These are phyloP conservation scores for Gallirallus australis DNA, from an alignment of 2,797 vertebrate species.

Conservation along the genomic window DNA sequence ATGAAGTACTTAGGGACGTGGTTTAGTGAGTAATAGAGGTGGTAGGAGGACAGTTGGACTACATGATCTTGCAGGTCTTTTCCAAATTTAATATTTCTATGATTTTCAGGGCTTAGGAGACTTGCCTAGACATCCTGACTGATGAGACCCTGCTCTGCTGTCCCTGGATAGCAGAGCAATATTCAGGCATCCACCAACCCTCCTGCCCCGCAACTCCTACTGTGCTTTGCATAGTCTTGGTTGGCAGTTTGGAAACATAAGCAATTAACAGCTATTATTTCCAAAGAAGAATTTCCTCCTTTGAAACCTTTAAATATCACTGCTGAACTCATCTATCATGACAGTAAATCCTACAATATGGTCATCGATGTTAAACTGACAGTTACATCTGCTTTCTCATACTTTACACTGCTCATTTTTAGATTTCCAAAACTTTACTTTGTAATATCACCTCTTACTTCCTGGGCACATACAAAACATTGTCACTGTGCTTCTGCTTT, in stretches of 20 bases:
- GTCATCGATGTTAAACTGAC: neutral
- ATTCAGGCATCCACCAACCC: neutral
- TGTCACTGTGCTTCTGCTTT: neutral
- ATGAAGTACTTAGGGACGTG: too few relatives aligned
- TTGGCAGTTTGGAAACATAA: neutral
- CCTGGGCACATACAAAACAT: neutral
- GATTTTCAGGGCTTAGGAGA: neutral
- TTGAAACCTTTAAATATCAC: neutral
- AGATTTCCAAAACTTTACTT: neutral
- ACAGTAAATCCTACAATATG: neutral
- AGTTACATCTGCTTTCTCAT: neutral
- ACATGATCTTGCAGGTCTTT: too few relatives aligned
- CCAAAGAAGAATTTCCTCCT: neutral
- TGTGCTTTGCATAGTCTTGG: neutral
- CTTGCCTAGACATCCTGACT: neutral
- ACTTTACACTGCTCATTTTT: neutral
- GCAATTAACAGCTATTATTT: neutral
- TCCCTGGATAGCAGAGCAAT: too few relatives aligned
- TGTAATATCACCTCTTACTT: neutral
- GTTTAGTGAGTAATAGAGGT: too few relatives aligned
- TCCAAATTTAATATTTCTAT: too few relatives aligned
- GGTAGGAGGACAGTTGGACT: too few relatives aligned
- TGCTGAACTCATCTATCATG: neutral
- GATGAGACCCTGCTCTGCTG: neutral
- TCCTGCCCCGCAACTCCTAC: accelerated